Conservation (phyloP, 2,113 vertebrate genomes). For the Caretta caretta region DNA sequence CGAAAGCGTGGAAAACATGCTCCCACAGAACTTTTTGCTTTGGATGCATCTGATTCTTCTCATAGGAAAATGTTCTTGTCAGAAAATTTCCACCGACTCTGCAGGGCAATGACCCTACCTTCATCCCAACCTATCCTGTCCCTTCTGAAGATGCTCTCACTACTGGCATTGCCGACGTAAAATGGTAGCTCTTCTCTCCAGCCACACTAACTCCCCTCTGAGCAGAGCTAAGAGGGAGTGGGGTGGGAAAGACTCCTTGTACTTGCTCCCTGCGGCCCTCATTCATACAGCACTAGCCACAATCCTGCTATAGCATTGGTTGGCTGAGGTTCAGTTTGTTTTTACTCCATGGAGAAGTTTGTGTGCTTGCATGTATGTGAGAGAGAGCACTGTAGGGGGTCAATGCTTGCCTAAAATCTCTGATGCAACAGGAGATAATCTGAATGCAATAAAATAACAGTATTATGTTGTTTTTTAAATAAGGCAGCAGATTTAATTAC, state of each 20-base stretch:
- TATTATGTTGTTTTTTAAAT: conserved; percentile 50
- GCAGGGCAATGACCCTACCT: not conserved
- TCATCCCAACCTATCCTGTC: not conserved
- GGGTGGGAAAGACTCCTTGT: not conserved
- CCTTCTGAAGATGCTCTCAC: not conserved
- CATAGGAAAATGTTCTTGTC: conserved; percentile 32
- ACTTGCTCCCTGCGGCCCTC: not conserved
- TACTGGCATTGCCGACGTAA: not conserved
- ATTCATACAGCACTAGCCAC: not conserved
- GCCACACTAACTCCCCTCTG: not conserved
- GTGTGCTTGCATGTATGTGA: not conserved
- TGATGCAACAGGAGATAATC: not conserved
- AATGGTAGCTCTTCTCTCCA: rapidly evolving
- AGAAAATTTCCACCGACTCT: conserved; percentile 18
- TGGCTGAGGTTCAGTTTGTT: not conserved
- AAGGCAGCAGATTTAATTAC: conserved; percentile 66
- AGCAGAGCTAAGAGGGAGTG: not conserved
- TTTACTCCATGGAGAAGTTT: not conserved
- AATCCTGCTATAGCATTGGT: not conserved
- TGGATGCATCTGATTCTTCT: not conserved
- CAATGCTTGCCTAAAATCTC: not conserved
- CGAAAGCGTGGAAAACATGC: not conserved
- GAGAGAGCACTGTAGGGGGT: not conserved
- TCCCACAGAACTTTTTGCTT: rapidly evolving
- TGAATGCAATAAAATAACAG: not conserved